Percentiles rank a stretch among this genome's conserved stretches.
phyloP scores from a whole-genome alignment of 2,797 vertebrate genomes.

The Apogon hyalosoma region DNA sequence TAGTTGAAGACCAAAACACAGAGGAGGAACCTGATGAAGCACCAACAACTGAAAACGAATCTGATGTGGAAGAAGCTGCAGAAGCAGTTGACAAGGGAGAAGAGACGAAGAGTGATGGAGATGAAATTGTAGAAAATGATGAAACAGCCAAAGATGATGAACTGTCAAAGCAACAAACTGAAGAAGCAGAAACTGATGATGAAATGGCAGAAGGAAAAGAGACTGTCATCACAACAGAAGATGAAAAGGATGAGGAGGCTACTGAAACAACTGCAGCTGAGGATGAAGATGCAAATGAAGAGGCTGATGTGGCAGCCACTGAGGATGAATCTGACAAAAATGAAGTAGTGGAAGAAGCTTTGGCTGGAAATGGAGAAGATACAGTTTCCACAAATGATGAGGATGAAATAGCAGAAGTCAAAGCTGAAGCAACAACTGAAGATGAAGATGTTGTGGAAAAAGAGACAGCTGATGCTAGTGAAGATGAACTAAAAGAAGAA shows the following conservation, averaged over 20 bases:
- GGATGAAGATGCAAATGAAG: slow-evolving; percentile 3
- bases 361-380: slow-evolving; percentile 7
- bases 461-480: slow-evolving; percentile 22
- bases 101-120: neutral
- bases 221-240: neutral
- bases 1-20: neutral
- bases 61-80: slow-evolving; percentile 6
- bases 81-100: slow-evolving; percentile 11
- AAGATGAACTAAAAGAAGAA: slow-evolving; percentile 11
- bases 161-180: neutral
- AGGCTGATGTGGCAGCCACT: neutral
- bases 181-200: neutral
- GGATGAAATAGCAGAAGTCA: slow-evolving; percentile 5
- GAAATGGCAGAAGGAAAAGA: neutral
- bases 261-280: neutral
- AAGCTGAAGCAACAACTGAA: neutral
- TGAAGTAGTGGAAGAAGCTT: slow-evolving; percentile 13
- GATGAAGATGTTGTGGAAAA: neutral
- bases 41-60: slow-evolving; percentile 15
- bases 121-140: slow-evolving; percentile 3
- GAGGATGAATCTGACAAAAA: slow-evolving; percentile 47
- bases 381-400: slow-evolving; percentile 14
- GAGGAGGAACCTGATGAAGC: slow-evolving; percentile 5
- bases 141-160: neutral
- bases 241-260: neutral